Conservation (phyloP, 2,888 invertebrate species). For the Orthosia incerta region DNA sequence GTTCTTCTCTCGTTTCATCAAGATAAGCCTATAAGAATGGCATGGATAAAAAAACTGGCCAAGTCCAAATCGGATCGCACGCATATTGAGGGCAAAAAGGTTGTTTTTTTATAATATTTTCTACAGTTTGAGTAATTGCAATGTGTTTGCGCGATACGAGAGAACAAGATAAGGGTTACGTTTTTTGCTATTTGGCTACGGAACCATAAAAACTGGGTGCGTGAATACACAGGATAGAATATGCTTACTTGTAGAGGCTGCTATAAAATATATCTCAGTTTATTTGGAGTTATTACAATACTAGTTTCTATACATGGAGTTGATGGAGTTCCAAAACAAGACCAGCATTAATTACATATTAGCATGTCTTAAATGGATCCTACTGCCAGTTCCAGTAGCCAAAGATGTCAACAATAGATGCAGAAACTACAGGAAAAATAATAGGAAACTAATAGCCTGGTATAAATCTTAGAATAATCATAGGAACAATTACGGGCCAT, state of each 20-base stretch:
- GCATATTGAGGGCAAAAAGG: background rate
- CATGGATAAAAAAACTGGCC: background rate
- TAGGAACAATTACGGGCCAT: no score
- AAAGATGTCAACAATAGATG: slow-evolving; percentile 6
- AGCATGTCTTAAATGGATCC: background rate
- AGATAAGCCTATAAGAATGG: background rate
- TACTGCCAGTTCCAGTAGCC: background rate
- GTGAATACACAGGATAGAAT: no score
- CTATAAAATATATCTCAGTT: no score
- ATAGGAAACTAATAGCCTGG: background rate
- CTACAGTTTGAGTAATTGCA: background rate
- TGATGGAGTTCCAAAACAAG: background rate
- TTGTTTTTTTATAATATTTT: background rate
- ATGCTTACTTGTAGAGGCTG: no score
- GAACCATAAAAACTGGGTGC: background rate
- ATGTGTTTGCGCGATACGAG: background rate
- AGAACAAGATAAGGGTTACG: background rate
- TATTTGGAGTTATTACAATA: background rate
- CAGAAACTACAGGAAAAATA: slow-evolving; percentile 6
- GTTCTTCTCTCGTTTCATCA: background rate
- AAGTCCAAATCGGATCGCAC: background rate
- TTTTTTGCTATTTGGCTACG: background rate
- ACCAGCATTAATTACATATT: background rate
- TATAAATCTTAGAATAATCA: no score
- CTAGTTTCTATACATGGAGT: background rate